These are phyloP conservation scores for Diacarnus erythraeanus DNA, from an alignment of 37 sponge, comb jelly and placozoan species.

Conservation along the genomic window DNA sequence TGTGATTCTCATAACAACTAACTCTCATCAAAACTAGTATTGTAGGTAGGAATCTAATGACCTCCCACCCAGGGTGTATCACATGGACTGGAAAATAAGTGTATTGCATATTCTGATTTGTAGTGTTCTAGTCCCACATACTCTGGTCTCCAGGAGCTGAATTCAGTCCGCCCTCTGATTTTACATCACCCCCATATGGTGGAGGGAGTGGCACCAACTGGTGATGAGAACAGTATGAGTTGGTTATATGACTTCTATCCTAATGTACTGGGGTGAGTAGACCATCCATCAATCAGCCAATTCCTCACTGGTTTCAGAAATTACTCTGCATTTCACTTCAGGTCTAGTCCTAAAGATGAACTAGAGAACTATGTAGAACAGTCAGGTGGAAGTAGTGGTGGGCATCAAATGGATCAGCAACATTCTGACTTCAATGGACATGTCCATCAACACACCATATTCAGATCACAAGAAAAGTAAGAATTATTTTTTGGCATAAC, in stretches of 20 bases:
- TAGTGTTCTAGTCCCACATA: constrained; percentile 9
- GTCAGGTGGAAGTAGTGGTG: neutral
- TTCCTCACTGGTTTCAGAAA: neutral
- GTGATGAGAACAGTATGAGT: constrained; percentile 48
- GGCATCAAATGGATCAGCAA: constrained; percentile 1
- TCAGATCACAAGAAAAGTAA: constrained; percentile 73
- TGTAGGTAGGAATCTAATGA: no score
- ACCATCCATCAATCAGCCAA: neutral
- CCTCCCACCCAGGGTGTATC: no score
- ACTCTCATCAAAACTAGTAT: no score
- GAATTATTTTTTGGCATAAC: neutral
- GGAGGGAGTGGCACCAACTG: constrained; percentile 6
- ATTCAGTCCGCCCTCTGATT: constrained; percentile 21
- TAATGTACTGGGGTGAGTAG: constrained; percentile 18
- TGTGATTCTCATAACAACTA: neutral
- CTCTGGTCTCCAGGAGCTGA: constrained; percentile 16
- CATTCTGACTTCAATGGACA: neutral
- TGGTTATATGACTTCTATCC: constrained; percentile 68
- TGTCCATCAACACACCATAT: constrained; percentile 24
- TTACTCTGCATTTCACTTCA: constrained; percentile 19
- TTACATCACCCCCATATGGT: constrained; percentile 40
- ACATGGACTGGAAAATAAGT: no score
- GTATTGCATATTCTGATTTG: no score
- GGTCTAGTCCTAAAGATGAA: constrained; percentile 45
- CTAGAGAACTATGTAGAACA: constrained; percentile 10